Conservation (phyloP, 2,797 vertebrate species). For the Alca torda region DNA sequence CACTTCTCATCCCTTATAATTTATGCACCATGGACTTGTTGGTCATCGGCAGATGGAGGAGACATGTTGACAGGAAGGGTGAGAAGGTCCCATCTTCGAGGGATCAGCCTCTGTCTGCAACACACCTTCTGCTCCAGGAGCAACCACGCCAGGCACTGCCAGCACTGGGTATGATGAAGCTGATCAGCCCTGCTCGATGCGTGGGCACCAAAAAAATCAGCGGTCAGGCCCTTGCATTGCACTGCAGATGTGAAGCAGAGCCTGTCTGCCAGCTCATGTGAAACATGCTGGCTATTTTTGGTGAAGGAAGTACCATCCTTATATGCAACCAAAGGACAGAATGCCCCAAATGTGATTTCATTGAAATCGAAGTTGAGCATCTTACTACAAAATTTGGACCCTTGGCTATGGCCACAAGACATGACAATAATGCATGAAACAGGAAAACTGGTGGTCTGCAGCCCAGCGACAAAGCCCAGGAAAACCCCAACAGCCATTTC, state of each 20-base stretch:
- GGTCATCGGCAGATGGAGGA: background rate
- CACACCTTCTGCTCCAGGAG: background rate
- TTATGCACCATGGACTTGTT: background rate
- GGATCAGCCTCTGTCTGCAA: background rate
- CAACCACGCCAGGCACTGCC: background rate
- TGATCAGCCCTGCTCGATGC: background rate
- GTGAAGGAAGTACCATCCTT: background rate
- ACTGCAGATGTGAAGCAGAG: background rate
- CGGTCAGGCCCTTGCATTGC: background rate
- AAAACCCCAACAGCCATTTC: background rate
- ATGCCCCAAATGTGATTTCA: background rate
- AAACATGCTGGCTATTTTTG: background rate
- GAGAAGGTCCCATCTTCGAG: background rate
- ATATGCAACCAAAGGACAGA: background rate
- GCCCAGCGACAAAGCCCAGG: background rate
- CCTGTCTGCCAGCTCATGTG: background rate
- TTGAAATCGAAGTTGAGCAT: background rate
- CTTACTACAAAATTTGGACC: background rate
- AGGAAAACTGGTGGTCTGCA: background rate
- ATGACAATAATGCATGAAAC: background rate
- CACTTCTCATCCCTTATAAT: background rate
- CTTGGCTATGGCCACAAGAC: background rate
- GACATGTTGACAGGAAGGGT: accelerated
- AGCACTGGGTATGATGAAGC: background rate
- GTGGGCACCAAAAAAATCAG: background rate